Conservation (phyloP, 2,113 vertebrate species). For the Stigmatopora nigra region DNA sequence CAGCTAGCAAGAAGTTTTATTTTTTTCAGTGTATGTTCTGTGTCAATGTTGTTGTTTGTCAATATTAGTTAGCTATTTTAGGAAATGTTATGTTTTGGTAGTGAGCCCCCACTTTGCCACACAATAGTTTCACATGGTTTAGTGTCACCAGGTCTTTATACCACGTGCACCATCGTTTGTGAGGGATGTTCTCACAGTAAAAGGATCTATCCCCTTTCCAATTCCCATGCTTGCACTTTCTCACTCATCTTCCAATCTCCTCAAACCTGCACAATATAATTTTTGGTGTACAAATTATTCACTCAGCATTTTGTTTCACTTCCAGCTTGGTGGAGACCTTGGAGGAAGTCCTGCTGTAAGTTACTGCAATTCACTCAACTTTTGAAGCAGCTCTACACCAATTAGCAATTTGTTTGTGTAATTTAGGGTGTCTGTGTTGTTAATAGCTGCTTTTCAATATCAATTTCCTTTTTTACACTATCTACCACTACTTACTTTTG, state of each 20-base stretch:
- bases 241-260: slow-evolving; percentile 11
- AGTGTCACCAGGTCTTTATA: slow-evolving; percentile 11
- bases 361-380: slow-evolving; percentile 20
- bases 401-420: no score
- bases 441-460: no score
- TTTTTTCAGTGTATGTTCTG: no score
- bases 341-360: slow-evolving; percentile 76
- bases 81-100: slow-evolving; percentile 1
- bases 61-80: slow-evolving; percentile 7
- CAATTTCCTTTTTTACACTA: no score
- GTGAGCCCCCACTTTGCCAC: not conserved
- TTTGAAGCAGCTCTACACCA: not conserved
- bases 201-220: not conserved
- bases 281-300: slow-evolving; percentile 3
- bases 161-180: slow-evolving; percentile 6
- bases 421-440: no score
- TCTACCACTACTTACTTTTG: not conserved
- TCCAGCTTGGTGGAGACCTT: slow-evolving; percentile 75
- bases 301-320: slow-evolving; percentile 41
- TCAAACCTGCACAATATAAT: slow-evolving; percentile 11
- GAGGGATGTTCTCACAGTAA: slow-evolving; percentile 8
- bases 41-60: no score
- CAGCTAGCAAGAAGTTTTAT: no score
- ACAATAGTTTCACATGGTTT: slow-evolving; percentile 22
- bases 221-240: slow-evolving; percentile 7